phyloP scores from a whole-genome alignment of 2,797 vertebrate genomes.

The Limosa lapponica region DNA sequence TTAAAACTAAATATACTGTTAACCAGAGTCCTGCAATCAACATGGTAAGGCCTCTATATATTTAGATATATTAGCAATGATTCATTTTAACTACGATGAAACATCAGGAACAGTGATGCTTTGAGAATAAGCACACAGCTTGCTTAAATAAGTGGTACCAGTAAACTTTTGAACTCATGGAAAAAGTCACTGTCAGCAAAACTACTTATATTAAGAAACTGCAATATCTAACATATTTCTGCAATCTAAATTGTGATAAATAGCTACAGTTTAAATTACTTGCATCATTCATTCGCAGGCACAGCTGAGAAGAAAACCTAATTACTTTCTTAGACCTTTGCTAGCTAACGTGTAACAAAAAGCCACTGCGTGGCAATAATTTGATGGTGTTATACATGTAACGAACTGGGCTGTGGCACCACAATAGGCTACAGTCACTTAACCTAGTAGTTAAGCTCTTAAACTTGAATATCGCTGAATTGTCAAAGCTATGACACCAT shows the following conservation, averaged over 20 bases:
- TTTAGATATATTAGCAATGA: not conserved
- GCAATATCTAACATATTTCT: not conserved
- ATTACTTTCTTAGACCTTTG: not conserved
- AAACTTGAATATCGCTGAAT: not conserved
- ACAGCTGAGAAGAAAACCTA: not conserved
- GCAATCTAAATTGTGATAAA: not conserved
- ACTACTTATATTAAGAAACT: not conserved
- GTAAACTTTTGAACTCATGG: not conserved
- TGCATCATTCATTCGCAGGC: not conserved
- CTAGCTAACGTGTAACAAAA: not conserved
- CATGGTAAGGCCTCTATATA: not conserved
- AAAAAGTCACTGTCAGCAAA: conserved; percentile 2
- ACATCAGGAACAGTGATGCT: not conserved
- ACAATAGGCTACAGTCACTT: not conserved
- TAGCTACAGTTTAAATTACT: not conserved
- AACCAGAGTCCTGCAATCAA: not conserved
- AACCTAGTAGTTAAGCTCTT: not conserved
- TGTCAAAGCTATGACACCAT: not conserved
- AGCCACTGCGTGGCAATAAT: not conserved
- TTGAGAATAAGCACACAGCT: not conserved
- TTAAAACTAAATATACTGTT: not conserved
- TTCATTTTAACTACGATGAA: not conserved
- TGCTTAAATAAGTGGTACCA: not conserved
- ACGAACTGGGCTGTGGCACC: not conserved
- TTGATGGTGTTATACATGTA: not conserved